A percentile compares a stretch with the other conserved stretches of the same genome.
phyloP scores from a whole-genome alignment of 2,113 vertebrate species.

The Gavialis gangeticus region DNA sequence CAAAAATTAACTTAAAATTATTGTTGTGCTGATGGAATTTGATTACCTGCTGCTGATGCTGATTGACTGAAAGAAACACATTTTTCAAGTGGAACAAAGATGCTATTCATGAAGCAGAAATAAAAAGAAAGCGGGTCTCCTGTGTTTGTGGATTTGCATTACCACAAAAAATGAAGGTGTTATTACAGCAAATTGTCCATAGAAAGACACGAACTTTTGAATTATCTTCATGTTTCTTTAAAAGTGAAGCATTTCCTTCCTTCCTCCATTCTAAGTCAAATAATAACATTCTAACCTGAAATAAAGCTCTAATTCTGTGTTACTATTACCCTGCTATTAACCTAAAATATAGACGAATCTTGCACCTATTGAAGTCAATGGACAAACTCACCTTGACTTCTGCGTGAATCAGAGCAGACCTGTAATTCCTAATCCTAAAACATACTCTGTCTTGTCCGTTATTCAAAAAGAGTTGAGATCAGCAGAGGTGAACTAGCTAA shows the following conservation, averaged over 20 bases:
- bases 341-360: neutral
- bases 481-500: neutral
- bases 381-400: neutral
- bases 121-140: neutral
- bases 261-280: neutral
- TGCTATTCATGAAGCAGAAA: neutral
- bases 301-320: neutral
- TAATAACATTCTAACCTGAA: accelerated
- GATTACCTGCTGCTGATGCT: constrained; percentile 24
- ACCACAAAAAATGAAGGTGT: neutral
- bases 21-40: constrained; percentile 28
- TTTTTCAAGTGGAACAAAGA: constrained; percentile 29
- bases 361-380: neutral
- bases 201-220: neutral
- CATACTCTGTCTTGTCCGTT: neutral
- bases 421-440: neutral
- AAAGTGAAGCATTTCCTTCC: neutral
- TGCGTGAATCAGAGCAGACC: neutral
- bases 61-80: constrained; percentile 18
- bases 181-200: neutral
- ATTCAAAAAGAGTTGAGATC: neutral
- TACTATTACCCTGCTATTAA: neutral
- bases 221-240: neutral
- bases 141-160: neutral
- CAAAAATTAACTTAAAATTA: constrained; percentile 49